Percentiles rank a stretch among this genome's conserved stretches.
phyloP scores from a whole-genome alignment of 2,113 vertebrate species.

The Semicossyphus pulcher region DNA sequence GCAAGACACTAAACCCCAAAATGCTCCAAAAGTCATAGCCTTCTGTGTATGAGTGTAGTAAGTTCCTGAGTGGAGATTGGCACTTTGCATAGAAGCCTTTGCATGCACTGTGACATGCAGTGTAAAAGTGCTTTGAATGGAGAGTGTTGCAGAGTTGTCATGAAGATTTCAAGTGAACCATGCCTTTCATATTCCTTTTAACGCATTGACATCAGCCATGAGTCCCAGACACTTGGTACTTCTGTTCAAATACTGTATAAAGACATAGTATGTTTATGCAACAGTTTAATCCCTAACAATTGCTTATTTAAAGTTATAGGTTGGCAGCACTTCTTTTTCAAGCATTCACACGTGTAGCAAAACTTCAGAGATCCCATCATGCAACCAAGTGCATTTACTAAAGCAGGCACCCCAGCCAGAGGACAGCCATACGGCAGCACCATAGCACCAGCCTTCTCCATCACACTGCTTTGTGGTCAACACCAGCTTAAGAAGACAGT shows the following conservation, averaged over 20 bases:
- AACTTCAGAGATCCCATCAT: slow-evolving; percentile 49
- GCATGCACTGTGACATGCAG: too few species aligned
- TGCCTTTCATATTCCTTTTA: neutral
- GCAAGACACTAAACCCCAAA: too few species aligned
- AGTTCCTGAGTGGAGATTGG: too few species aligned
- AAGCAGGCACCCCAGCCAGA: slow-evolving; percentile 16
- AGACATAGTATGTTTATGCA: too few species aligned
- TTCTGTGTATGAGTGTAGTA: too few species aligned
- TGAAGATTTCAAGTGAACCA: neutral
- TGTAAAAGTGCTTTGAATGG: too few species aligned
- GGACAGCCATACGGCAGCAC: slow-evolving; percentile 24
- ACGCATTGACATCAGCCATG: neutral
- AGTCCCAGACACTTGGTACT: neutral
- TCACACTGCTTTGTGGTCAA: slow-evolving; percentile 55
- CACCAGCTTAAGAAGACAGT: slow-evolving; percentile 61
- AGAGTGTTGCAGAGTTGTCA: too few species aligned
- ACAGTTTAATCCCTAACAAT: slow-evolving; percentile 2
- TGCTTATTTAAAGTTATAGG: slow-evolving; percentile 38
- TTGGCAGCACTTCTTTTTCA: slow-evolving; percentile 45
- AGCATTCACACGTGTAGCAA: slow-evolving; percentile 20
- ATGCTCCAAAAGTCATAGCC: too few species aligned
- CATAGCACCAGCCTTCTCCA: slow-evolving; percentile 23
- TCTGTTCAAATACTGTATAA: neutral
- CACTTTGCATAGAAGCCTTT: too few species aligned
- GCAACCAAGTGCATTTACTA: slow-evolving; percentile 50